Evolutionary conservation across 2,888 invertebrate species (phyloP), one percentile per base, ranked within the genome.

Genomic region (Thymelicus sylvestris): DNA sequence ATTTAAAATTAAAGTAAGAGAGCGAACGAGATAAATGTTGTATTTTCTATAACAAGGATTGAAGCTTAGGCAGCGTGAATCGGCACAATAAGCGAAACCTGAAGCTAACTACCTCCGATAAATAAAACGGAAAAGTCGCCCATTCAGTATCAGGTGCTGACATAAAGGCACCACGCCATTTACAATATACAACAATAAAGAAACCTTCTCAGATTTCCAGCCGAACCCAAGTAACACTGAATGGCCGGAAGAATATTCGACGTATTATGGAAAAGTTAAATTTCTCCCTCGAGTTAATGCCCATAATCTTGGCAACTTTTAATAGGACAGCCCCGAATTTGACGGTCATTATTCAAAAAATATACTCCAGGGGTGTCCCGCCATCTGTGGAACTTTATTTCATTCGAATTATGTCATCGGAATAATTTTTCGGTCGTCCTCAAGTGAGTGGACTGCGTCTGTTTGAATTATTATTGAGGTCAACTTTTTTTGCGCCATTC

Each of bases 251-350:
- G 74, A 81, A 83, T 81, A 81, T 78, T 74, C 78, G 76, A 81
- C 80, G 83, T 86, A 87, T 87, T 87, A 88, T 85, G 85, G 82
- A 81, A 88, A 90, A 89, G 86, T 92, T 86, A 85, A 85, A 88
- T 86, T 86, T 79, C 81, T 88, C 87, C 86, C 88, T 80, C 79
- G 86, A 89, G 91, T 89, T 90, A 90, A 91, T 91, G 86, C 84
- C 84, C 90, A 91, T 92, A 92, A 93, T 92, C 91, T 90, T 88
- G 81, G 87, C 85, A 92, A 93, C 89, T 93, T 92, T 93, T 93
- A 92, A 92, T 92, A 90, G 92, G 90, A 87, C 88, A 83, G 84
- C 76, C 83, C 86, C 86, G 80, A 89, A 89, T 91, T 92, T 90
- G 92, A 89, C 85, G 89, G 88, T 83, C 86, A 87, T 92, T 92